Base-by-base conservation (phyloP, 2,888 invertebrate species). In the Drosophila subsilvestris region DNA sequence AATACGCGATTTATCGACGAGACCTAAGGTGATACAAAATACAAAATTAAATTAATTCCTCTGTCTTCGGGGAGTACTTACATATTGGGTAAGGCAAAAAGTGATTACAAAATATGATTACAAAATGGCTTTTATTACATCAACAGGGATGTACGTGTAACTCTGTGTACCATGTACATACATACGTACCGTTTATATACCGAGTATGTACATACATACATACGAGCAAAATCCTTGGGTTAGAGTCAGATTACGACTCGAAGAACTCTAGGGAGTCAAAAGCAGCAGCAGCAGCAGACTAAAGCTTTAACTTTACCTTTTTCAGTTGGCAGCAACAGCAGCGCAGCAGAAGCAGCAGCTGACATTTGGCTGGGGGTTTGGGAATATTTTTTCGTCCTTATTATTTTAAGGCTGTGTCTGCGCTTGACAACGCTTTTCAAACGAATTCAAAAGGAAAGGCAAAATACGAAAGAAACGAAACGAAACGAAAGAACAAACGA, bases 1-100 rank as follows among this genome's bases (percentile, higher is more conserved):
- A 99, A 94, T 63, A 99, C 99, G 80, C 99, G 96, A 94, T 99
- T 99, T 93, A 99, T 99, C 10, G 91, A 91, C 12, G 91, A 91
- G 22, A 91, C 91, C 91, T 91, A 32, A 10, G 68, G 66, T 7
- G 27, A 14, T 18, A n/a, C n/a, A n/a, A 58, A 42, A 58, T 17
- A 32, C 18, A 22, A 12, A 7, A 50, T 17, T 37, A 27, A 27
- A 49, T 32, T n/a, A 20, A 2, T 6, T 37, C 6, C 6, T 6
- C 14, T 37, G 14, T 6, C 14, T 0, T 32, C n/a, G n/a, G 32
- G 32, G 10, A 10, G 3, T 12, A 25, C 22, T 22, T 4, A 22
- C 6, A 25, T 25, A 25, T 25, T 25, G 5, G 25, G 25, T 4
- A 25, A 22, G 1, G 25, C 25, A 25, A 25, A 22, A 14, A 32